Percentiles rank a stretch among this genome's conserved stretches.
phyloP scores from a whole-genome alignment of 2,888 invertebrate species.

The Caenorhabditis becei region DNA sequence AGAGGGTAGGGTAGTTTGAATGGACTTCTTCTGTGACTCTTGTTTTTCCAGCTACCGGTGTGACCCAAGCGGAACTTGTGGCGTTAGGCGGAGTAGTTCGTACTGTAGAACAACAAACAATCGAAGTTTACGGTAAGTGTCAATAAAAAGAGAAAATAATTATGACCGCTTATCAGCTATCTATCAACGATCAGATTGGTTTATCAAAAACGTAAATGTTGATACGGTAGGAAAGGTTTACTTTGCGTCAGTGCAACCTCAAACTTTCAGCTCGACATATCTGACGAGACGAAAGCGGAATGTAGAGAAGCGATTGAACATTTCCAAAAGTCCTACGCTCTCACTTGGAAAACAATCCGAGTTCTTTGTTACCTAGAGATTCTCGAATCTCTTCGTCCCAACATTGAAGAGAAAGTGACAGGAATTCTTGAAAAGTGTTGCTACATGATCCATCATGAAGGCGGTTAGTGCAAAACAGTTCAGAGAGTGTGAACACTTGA shows the following conservation, averaged over 20 bases:
- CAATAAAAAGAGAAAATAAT: no score
- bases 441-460: neutral
- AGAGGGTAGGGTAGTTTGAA: no score
- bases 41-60: no score
- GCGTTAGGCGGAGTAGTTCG: no score
- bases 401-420: neutral
- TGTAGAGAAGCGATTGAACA: neutral
- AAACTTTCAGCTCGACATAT: conserved; percentile 7
- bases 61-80: no score
- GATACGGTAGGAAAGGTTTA: neutral
- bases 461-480: neutral
- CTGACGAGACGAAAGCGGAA: neutral
- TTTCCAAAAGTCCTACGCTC: neutral
- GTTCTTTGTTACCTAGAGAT: conserved; percentile 21
- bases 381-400: conserved; percentile 1
- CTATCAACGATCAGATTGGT: conserved; percentile 11
- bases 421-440: neutral
- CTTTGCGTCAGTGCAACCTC: neutral
- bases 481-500: neutral
- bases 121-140: conserved; percentile 13
- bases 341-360: conserved; percentile 3
- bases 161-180: conserved; percentile 4
- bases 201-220: conserved; percentile 3
- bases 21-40: no score
- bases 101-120: neutral